Conservation (phyloP, 2,888 invertebrate species). For the Mystacides longicornis region DNA sequence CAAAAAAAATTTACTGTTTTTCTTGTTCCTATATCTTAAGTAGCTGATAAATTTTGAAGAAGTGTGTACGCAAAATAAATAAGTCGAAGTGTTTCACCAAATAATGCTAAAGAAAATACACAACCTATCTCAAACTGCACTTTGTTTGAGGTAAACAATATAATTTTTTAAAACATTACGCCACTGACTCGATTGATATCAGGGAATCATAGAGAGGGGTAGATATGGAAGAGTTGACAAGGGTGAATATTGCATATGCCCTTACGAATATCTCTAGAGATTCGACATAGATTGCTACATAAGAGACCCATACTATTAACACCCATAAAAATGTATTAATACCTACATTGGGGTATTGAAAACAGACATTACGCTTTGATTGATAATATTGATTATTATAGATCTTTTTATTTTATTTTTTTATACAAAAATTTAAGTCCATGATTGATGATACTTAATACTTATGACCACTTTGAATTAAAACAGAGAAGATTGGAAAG, state of each 20-base stretch:
- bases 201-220: neutral
- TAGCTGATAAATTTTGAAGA: too few relatives aligned
- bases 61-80: too few relatives aligned
- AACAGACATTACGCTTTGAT: slow-evolving; percentile 5
- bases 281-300: slow-evolving; percentile 17
- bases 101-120: neutral
- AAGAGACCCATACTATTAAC: slow-evolving; percentile 14
- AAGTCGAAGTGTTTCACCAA: neutral
- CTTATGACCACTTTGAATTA: too few relatives aligned
- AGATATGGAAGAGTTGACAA: neutral
- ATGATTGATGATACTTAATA: slow-evolving; percentile 7
- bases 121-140: neutral
- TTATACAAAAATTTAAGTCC: neutral
- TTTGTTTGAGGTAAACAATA: neutral
- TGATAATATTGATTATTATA: slow-evolving; percentile 12
- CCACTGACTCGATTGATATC: neutral
- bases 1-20: too few relatives aligned
- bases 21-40: too few relatives aligned
- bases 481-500: too few relatives aligned
- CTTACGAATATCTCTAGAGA: slow-evolving; percentile 3
- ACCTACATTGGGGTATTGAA: neutral
- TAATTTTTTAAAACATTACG: neutral
- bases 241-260: slow-evolving; percentile 1
- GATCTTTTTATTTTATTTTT: too few relatives aligned
- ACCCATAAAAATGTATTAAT: slow-evolving; percentile 10